Conservation (phyloP, 2,888 invertebrate species). For the Sclerodermus sp. region DNA sequence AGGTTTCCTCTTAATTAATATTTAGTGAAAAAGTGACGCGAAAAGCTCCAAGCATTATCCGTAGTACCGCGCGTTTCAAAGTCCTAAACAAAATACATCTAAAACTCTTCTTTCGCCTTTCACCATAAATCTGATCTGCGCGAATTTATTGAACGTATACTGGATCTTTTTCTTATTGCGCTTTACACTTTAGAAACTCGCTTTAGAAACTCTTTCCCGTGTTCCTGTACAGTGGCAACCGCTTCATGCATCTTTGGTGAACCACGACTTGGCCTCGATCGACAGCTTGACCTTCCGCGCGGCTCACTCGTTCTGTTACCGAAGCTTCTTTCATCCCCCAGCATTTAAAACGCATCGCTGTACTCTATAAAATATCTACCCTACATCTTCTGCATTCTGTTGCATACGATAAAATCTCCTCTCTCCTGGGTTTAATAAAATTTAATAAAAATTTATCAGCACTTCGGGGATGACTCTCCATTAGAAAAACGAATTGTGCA, state of each 20-base stretch:
- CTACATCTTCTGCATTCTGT: too few species aligned
- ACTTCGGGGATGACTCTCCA: too few species aligned
- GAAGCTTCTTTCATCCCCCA: too few species aligned
- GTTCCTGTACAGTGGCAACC: constrained; percentile 23
- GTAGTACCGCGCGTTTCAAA: too few species aligned
- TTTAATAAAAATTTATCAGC: too few species aligned
- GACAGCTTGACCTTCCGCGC: background rate
- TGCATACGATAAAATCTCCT: too few species aligned
- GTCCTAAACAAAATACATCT: background rate
- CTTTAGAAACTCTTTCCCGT: constrained; percentile 18
- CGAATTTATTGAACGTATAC: constrained; percentile 10
- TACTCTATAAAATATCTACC: too few species aligned
- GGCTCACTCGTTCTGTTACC: too few species aligned
- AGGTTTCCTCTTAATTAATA: too few species aligned
- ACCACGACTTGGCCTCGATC: constrained; percentile 1
- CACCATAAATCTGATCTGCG: constrained; percentile 13
- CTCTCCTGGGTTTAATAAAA: too few species aligned
- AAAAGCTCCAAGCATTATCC: background rate
- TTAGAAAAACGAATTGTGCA: too few species aligned
- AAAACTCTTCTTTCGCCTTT: background rate
- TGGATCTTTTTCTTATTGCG: constrained; percentile 9
- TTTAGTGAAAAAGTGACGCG: background rate
- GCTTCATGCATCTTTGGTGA: constrained; percentile 29
- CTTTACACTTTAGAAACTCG: background rate
- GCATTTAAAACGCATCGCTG: too few species aligned